Evolutionary conservation across 53 echinoderm and acorn worm genomes (phyloP), one percentile per base, ranked within the genome.

Genomic region (Astropecten irregularis): DNA sequence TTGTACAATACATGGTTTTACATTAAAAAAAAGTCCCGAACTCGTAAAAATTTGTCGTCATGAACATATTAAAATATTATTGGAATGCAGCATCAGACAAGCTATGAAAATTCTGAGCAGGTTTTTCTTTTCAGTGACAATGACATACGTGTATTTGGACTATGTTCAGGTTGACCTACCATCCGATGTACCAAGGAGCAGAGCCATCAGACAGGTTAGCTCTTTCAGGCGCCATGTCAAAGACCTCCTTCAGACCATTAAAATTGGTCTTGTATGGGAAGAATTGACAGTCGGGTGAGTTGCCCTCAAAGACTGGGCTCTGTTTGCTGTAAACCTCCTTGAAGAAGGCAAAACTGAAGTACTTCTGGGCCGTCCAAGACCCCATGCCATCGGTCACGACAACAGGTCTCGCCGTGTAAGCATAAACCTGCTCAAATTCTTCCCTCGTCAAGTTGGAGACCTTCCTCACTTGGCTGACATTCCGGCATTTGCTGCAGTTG

Each of bases 161-260:
- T n/a, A n/a, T n/a, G n/a, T n/a, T n/a, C n/a, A n/a, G n/a, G n/a
- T n/a, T n/a, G n/a, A n/a, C 96, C 54, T 77, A 96, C 96, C 96
- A 96, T 49, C 96, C 96, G 52, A 96, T 91, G 51, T 96, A 96
- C 96, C 96, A 96, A 10, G 96, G 96, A 44, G 89, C 70, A 29
- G 95, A 84, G n/a, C 87, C 88, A 82, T 95, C 92, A 33, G 71
- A 59, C 23, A 95, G 40, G 40, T 82, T 77, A 0, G 96, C 93
- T 61, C 91, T 64, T 29, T 93, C 93, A 4, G 85, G 74, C 38
- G 61, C 91, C 96, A 96, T 96, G 13, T 91, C 73, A 39, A 96
- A 91, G 29, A 93, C 93, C 9, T 96, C 96, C 42, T 83, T 83
- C 44, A 96, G 68, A 46, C 56, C 76, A 10, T 83, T 83, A 91